Conservation (phyloP, 2,797 vertebrate genomes). For the Falco novaeseelandiae region DNA sequence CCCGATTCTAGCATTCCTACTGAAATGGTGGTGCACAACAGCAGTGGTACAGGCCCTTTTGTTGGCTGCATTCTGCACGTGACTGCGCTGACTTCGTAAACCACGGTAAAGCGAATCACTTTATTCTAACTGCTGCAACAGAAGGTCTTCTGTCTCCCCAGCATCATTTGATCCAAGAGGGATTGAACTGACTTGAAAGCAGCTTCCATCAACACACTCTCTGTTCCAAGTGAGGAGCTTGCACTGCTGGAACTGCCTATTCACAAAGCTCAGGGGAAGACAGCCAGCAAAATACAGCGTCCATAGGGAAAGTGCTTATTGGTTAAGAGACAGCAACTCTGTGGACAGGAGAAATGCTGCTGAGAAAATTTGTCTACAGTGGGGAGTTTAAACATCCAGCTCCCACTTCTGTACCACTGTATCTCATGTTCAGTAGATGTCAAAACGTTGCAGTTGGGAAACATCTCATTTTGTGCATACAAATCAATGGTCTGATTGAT, state of each 20-base stretch:
- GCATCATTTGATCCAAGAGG: not conserved
- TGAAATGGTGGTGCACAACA: not conserved
- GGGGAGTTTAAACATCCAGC: not conserved
- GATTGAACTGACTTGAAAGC: slow-evolving; percentile 7
- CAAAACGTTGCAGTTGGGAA: not conserved
- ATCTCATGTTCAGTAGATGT: not conserved
- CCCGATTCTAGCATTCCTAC: not conserved
- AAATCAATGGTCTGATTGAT: slow-evolving; percentile 26
- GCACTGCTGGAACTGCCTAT: not conserved
- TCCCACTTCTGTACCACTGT: not conserved
- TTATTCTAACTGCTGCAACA: not conserved
- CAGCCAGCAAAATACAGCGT: not conserved
- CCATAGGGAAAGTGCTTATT: not conserved
- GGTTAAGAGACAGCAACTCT: not conserved
- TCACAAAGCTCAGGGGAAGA: not conserved
- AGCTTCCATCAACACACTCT: not conserved
- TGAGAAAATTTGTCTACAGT: not conserved
- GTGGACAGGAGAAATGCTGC: not conserved
- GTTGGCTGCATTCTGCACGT: not conserved
- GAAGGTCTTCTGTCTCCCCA: slow-evolving; percentile 15
- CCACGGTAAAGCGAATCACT: not conserved
- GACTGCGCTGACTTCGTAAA: not conserved
- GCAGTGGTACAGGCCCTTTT: not conserved
- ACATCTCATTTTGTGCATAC: not conserved
- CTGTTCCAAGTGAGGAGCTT: not conserved